Percentiles rank a stretch among this genome's conserved stretches.
These are phyloP conservation scores for Cheilosia vernalis DNA, from an alignment of 2,888 invertebrate species.

Conservation along the genomic window DNA sequence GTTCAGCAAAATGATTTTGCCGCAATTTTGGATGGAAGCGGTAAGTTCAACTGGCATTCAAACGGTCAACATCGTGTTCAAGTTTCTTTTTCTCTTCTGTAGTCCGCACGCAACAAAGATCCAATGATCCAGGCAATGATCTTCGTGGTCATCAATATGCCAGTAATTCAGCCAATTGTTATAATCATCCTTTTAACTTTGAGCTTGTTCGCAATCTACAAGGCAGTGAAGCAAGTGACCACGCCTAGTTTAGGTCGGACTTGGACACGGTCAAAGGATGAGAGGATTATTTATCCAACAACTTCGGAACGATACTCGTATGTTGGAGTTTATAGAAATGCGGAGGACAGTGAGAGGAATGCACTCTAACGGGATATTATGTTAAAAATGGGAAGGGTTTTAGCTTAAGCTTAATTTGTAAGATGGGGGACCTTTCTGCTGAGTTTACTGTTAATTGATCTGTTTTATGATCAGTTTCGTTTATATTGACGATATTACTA, in stretches of 20 bases:
- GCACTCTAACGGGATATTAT: slow-evolving; percentile 8
- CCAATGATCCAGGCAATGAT: slow-evolving; percentile 38
- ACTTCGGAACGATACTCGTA: slow-evolving; percentile 35
- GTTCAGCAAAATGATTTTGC: slow-evolving; percentile 86
- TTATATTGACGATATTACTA: not conserved
- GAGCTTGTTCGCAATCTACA: slow-evolving; percentile 52
- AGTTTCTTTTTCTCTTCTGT: not conserved
- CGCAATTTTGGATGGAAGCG: slow-evolving; percentile 89
- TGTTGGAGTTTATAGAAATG: slow-evolving; percentile 24
- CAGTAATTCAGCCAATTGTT: slow-evolving; percentile 61
- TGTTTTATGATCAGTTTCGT: slow-evolving; percentile 42
- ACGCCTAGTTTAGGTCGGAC: slow-evolving; percentile 9
- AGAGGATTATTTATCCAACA: slow-evolving; percentile 14
- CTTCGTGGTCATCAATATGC: slow-evolving; percentile 42
- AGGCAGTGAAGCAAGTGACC: slow-evolving; percentile 27
- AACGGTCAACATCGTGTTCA: not conserved
- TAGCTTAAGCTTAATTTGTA: not conserved
- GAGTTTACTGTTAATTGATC: slow-evolving; percentile 3
- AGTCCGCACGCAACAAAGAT: slow-evolving; percentile 44
- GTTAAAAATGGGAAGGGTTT: not conserved
- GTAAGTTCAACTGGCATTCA: slow-evolving; percentile 82
- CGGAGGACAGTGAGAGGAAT: slow-evolving; percentile 38
- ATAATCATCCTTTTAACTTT: slow-evolving; percentile 35
- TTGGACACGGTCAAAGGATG: slow-evolving; percentile 23
- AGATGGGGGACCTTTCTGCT: not conserved